These are phyloP conservation scores for Eurypyga helias DNA, from an alignment of 2,113 vertebrate species.

Conservation along the genomic window DNA sequence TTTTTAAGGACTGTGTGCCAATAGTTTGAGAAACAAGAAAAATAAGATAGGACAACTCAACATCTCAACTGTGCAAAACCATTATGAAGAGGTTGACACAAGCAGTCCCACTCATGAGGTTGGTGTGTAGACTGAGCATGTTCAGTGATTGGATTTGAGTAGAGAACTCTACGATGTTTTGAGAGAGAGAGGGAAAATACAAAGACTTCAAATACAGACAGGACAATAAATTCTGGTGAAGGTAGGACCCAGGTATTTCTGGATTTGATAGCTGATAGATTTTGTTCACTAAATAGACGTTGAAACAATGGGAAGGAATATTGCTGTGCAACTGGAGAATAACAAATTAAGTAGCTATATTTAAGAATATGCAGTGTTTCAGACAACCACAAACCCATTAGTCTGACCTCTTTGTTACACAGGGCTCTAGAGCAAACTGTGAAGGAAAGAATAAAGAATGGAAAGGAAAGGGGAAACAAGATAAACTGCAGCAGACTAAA, in stretches of 20 bases:
- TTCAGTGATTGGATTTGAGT: not conserved
- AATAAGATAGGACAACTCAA: not conserved
- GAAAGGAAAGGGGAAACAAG: not conserved
- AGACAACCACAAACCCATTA: not conserved
- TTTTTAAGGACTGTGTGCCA: not conserved
- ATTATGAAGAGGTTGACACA: not conserved
- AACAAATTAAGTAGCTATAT: not conserved
- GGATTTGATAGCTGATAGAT: not conserved
- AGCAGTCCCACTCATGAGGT: not conserved
- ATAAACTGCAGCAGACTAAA: not conserved
- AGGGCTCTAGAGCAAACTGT: not conserved
- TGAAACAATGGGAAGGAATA: not conserved
- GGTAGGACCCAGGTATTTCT: not conserved
- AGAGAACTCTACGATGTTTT: not conserved
- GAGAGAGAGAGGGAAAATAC: not conserved
- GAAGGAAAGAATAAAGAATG: not conserved
- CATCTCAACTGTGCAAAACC: not conserved
- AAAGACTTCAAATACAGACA: not conserved
- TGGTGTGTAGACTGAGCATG: not conserved
- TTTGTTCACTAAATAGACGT: not conserved
- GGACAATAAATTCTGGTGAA: not conserved
- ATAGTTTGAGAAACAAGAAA: not conserved
- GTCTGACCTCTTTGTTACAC: not conserved
- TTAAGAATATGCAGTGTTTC: not conserved
- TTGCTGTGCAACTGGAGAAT: not conserved